These are phyloP conservation scores for Tanytarsus gracilentus DNA, from an alignment of 2,888 invertebrate genomes.

Conservation along the genomic window DNA sequence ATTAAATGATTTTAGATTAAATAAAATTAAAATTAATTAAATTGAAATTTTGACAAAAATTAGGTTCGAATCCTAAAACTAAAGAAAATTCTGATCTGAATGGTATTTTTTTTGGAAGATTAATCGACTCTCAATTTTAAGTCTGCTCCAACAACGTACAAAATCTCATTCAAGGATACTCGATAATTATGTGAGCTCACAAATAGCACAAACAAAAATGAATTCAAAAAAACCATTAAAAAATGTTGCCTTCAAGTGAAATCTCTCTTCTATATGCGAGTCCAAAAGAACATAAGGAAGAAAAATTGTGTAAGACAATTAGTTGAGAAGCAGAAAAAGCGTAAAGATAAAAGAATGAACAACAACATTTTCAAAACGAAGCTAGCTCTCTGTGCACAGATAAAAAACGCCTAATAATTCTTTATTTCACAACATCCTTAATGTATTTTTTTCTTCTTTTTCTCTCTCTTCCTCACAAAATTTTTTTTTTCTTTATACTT, in stretches of 20 bases:
- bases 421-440: conserved; percentile 29
- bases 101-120: too few species aligned
- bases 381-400: conserved; percentile 6
- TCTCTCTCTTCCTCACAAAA: neutral
- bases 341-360: neutral
- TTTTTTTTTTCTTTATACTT: neutral
- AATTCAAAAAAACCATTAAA: neutral
- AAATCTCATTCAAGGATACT: neutral
- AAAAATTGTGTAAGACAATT: conserved; percentile 10
- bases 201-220: conserved; percentile 5
- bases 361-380: conserved; percentile 8
- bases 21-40: too few species aligned
- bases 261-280: neutral
- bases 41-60: too few species aligned
- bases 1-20: neutral
- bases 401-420: conserved; percentile 29
- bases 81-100: too few species aligned
- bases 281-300: neutral
- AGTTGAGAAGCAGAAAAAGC: neutral
- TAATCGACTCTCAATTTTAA: too few species aligned
- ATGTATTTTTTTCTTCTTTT: conserved; percentile 27
- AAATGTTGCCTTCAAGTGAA: neutral
- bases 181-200: neutral
- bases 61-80: too few species aligned
- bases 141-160: neutral